These are phyloP conservation scores for Bubo bubo DNA, from an alignment of 2,113 vertebrate genomes.

Conservation along the genomic window DNA sequence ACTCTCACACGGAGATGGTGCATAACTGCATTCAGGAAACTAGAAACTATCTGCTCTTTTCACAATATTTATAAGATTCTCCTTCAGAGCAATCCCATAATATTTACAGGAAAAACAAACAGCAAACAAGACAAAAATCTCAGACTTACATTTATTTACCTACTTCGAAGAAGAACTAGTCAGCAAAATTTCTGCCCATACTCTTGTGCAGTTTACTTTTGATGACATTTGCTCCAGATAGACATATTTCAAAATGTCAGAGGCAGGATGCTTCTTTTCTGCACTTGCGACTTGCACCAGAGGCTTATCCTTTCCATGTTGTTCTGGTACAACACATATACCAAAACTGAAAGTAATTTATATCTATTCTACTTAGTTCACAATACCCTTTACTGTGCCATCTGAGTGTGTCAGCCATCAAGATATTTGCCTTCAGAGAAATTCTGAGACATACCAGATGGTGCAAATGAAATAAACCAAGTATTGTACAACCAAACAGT, in stretches of 20 bases:
- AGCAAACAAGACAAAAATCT: background rate
- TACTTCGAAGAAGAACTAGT: background rate
- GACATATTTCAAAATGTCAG: background rate
- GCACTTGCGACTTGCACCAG: background rate
- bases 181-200: background rate
- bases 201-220: background rate
- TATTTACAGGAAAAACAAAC: background rate
- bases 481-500: background rate
- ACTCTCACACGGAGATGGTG: rapidly evolving
- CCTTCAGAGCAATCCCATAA: background rate
- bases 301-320: background rate
- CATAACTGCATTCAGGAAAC: background rate
- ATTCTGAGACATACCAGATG: background rate
- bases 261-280: background rate
- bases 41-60: background rate
- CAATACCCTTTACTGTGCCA: background rate
- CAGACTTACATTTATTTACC: background rate
- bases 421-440: background rate
- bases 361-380: background rate
- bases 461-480: background rate
- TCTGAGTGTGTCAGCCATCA: background rate
- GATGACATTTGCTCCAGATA: background rate
- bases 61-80: background rate
- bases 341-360: background rate
- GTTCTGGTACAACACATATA: background rate